Evolutionary conservation across 2,797 vertebrate genomes (phyloP).

Genomic region (Tapera naevia): DNA sequence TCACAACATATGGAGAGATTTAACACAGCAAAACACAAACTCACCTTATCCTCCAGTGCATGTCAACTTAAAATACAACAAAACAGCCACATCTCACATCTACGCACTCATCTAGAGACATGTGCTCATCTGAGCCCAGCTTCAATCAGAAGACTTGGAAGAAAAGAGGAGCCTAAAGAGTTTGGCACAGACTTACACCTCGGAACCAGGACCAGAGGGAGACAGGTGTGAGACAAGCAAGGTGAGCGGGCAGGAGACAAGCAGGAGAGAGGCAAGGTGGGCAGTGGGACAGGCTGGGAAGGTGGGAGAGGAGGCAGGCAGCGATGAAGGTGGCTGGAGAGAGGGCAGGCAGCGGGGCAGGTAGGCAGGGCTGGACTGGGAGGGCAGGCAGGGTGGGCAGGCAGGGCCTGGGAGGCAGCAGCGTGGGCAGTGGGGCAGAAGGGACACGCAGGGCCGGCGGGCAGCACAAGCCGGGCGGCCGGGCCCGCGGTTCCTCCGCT

Average conservation of each 20-base stretch:
- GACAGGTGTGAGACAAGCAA: not conserved
- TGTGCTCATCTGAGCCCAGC: not conserved
- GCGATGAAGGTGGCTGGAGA: too few species aligned
- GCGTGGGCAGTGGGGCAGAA: too few species aligned
- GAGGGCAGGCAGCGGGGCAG: not conserved
- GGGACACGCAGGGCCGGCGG: too few species aligned
- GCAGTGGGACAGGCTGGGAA: too few species aligned
- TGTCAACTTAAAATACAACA: too few species aligned
- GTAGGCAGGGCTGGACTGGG: not conserved
- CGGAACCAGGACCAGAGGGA: not conserved
- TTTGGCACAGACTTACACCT: not conserved
- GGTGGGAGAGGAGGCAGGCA: not conserved
- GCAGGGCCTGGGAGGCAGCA: too few species aligned
- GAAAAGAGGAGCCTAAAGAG: not conserved
- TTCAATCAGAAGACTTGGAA: fast-evolving
- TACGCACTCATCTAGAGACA: fast-evolving
- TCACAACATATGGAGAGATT: too few species aligned
- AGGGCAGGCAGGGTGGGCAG: too few species aligned
- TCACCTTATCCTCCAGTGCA: fast-evolving
- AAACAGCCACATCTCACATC: not conserved
- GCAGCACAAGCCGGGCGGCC: too few species aligned
- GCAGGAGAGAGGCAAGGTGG: not conserved
- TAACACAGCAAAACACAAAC: too few species aligned
- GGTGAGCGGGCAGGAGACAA: not conserved
- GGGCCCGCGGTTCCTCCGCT: too few species aligned